Conservation (phyloP, 2,113 vertebrate species). For the Thryonomys swinderianus region DNA sequence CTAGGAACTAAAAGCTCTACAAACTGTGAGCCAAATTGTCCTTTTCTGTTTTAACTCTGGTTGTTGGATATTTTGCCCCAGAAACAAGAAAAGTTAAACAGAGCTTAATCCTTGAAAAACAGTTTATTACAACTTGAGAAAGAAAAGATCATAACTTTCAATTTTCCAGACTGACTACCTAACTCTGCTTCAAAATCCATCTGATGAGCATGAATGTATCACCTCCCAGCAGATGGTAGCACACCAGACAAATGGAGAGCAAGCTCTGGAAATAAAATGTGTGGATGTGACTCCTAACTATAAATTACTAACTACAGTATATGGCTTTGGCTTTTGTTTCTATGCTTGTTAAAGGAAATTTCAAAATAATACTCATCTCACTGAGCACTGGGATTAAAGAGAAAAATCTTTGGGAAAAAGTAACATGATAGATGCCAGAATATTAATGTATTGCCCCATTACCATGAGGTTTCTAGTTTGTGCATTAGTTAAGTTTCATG, state of each 20-base stretch:
- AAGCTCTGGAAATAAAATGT: neutral
- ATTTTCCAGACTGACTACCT: neutral
- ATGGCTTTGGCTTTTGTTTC: neutral
- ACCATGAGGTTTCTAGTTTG: neutral
- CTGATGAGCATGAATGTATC: neutral
- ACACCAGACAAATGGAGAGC: neutral
- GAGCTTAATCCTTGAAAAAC: neutral
- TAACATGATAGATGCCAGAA: neutral
- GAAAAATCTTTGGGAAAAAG: neutral
- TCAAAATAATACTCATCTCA: neutral
- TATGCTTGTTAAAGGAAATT: neutral
- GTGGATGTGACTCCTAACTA: neutral
- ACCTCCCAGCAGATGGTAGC: neutral
- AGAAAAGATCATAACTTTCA: constrained; percentile 21
- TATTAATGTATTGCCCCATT: neutral
- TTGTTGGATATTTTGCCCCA: neutral
- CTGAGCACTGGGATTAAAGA: neutral
- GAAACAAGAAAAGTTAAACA: neutral
- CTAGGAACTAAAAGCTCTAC: neutral
- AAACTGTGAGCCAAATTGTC: neutral
- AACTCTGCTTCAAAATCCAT: constrained; percentile 34
- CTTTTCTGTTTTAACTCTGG: neutral
- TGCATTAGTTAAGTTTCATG: neutral
- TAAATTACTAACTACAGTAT: neutral
- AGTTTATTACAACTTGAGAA: neutral